These are phyloP conservation scores for Frankliniella fusca DNA, from an alignment of 2,888 invertebrate genomes.

Conservation along the genomic window DNA sequence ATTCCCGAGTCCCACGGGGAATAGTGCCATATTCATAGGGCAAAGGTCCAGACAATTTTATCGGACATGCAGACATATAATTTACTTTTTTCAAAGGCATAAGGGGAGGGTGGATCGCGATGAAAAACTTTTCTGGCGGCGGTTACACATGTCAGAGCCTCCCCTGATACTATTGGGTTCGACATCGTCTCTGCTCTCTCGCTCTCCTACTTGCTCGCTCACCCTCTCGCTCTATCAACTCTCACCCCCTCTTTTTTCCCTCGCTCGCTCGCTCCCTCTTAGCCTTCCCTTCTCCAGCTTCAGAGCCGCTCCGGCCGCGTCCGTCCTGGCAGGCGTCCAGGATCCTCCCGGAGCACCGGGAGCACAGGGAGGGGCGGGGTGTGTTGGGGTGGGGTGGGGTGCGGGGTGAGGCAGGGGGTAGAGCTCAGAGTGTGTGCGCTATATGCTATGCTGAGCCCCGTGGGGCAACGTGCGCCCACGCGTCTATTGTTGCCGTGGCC, in stretches of 20 bases:
- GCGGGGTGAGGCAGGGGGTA: not conserved
- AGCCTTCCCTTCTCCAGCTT: not conserved
- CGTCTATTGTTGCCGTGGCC: not conserved
- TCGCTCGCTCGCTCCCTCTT: not conserved
- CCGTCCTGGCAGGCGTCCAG: not conserved
- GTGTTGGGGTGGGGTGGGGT: too few relatives aligned
- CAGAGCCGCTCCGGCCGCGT: not conserved
- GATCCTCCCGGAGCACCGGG: too few relatives aligned
- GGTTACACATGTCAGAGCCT: too few relatives aligned
- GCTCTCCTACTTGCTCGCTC: not conserved
- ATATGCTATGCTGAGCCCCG: not conserved
- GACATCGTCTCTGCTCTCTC: not conserved
- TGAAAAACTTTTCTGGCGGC: too few relatives aligned
- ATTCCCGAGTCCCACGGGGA: too few relatives aligned
- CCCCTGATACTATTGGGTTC: too few relatives aligned
- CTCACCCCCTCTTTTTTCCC: not conserved
- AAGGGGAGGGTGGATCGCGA: too few relatives aligned
- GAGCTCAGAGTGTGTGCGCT: not conserved
- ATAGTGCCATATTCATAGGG: too few relatives aligned
- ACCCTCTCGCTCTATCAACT: not conserved
- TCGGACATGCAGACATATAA: too few relatives aligned
- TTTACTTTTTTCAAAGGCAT: too few relatives aligned
- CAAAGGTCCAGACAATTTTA: too few relatives aligned
- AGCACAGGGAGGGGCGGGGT: too few relatives aligned
- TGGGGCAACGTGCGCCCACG: not conserved